Evolutionary conservation across 2,888 invertebrate genomes (phyloP).

Genomic region (Chydorus sphaericus): DNA sequence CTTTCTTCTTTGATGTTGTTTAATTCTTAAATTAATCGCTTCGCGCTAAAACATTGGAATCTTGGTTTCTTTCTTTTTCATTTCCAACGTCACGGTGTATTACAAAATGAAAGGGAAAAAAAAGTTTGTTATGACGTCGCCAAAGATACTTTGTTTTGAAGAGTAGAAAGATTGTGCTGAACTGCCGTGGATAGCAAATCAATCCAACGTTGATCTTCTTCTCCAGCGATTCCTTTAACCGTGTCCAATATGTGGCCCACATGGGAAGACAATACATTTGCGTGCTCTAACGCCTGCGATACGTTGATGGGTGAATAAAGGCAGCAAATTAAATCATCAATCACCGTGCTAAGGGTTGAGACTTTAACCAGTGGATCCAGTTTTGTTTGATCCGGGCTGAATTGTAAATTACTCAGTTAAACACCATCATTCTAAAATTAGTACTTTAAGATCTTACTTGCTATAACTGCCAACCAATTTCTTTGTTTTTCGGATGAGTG

Average conservation of each 20-base stretch:
- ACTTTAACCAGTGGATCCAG: neutral
- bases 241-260: neutral
- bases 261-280: neutral
- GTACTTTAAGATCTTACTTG: neutral
- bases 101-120: too few species aligned
- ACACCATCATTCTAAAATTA: neutral
- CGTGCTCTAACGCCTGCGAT: neutral
- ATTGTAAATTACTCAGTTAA: neutral
- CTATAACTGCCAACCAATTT: neutral
- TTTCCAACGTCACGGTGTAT: neutral
- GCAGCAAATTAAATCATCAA: slow-evolving; percentile 5
- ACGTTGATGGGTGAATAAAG: slow-evolving; percentile 1
- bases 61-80: too few species aligned
- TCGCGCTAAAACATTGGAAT: too few species aligned
- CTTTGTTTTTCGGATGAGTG: neutral
- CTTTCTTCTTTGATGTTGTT: too few species aligned
- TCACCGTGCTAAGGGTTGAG: neutral
- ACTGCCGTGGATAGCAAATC: slow-evolving; percentile 9
- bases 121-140: neutral
- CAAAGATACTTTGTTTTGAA: neutral
- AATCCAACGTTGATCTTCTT: slow-evolving; percentile 8
- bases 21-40: too few species aligned
- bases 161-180: neutral
- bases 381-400: neutral
- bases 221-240: neutral